A percentile compares a stretch with the other conserved stretches of the same genome.
These are phyloP conservation scores for Anguilla japonica DNA, from an alignment of 2,113 vertebrate genomes.

Conservation along the genomic window DNA sequence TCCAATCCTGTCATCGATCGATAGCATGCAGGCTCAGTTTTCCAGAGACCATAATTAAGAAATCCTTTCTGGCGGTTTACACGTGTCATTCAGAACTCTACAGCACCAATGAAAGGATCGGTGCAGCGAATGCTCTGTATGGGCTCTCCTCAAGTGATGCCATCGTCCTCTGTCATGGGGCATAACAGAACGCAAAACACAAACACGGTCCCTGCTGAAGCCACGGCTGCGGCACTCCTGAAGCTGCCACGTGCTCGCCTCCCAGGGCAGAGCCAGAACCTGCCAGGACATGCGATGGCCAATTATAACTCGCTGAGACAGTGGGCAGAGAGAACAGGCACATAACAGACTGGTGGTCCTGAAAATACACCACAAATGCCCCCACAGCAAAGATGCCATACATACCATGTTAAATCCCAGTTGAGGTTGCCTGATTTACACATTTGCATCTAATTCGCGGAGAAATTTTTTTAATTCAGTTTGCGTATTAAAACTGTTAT, in stretches of 20 bases:
- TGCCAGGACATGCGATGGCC: not conserved
- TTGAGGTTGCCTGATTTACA: too few species aligned
- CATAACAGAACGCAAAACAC: slow-evolving; percentile 24
- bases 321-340: too few species aligned
- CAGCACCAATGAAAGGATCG: slow-evolving; percentile 38
- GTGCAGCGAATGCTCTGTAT: slow-evolving; percentile 7
- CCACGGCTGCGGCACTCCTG: slow-evolving; percentile 3
- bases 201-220: slow-evolving; percentile 18
- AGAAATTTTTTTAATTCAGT: too few species aligned
- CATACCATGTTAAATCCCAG: too few species aligned
- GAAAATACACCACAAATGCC: too few species aligned
- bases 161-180: slow-evolving; percentile 20
- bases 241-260: too few species aligned
- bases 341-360: too few species aligned
- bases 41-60: not conserved
- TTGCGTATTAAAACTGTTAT: too few species aligned
- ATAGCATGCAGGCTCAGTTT: not conserved
- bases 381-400: too few species aligned
- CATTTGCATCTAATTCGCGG: too few species aligned
- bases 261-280: not conserved
- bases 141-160: slow-evolving; percentile 21
- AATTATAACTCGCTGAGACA: too few species aligned
- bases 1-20: not conserved
- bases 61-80: slow-evolving; percentile 31
- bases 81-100: slow-evolving; percentile 34